A percentile compares a stretch with the other conserved stretches of the same genome.
phyloP scores from a whole-genome alignment of 2,113 vertebrate species.

The Girardinichthys multiradiatus region DNA sequence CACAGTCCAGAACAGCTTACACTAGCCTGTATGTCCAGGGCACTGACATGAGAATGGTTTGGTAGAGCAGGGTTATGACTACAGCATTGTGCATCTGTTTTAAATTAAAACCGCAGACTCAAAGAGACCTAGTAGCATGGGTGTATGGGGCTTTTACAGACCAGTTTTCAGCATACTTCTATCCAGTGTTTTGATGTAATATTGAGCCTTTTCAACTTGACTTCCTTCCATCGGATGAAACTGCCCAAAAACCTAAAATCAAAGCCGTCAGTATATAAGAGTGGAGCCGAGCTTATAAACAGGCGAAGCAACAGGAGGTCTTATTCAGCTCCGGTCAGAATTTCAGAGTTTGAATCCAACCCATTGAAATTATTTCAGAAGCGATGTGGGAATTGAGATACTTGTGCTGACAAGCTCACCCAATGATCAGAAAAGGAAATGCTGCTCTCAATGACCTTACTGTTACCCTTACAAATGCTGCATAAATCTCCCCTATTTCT shows the following conservation, averaged over 20 bases:
- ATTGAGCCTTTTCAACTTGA: slow-evolving; percentile 74
- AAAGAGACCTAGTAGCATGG: slow-evolving; percentile 47
- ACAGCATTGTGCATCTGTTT: slow-evolving; percentile 72
- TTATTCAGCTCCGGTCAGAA: slow-evolving; percentile 67
- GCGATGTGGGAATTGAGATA: slow-evolving; percentile 81
- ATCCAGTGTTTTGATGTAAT: slow-evolving; percentile 72
- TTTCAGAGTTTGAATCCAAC: slow-evolving; percentile 77
- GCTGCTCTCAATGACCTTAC: slow-evolving; percentile 94
- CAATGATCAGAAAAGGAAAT: slow-evolving; percentile 75
- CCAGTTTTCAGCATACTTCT: slow-evolving; percentile 55
- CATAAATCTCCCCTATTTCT: slow-evolving; percentile 87
- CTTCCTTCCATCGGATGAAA: slow-evolving; percentile 82
- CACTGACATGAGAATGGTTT: slow-evolving; percentile 64
- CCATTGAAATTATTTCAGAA: slow-evolving; percentile 75
- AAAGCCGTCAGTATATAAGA: slow-evolving; percentile 69
- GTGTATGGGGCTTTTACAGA: slow-evolving; percentile 57
- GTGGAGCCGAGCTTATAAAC: slow-evolving; percentile 63
- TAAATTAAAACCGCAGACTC: slow-evolving; percentile 71
- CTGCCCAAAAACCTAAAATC: slow-evolving; percentile 69
- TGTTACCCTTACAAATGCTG: slow-evolving; percentile 89
- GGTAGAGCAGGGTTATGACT: slow-evolving; percentile 53
- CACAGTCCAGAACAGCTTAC: slow-evolving; percentile 74
- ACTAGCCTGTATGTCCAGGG: slow-evolving; percentile 38
- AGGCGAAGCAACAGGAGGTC: slow-evolving; percentile 77
- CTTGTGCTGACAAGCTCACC: slow-evolving; percentile 60